Base-by-base conservation (phyloP, 2,888 invertebrate genomes). In the Agriopis marginaria region DNA sequence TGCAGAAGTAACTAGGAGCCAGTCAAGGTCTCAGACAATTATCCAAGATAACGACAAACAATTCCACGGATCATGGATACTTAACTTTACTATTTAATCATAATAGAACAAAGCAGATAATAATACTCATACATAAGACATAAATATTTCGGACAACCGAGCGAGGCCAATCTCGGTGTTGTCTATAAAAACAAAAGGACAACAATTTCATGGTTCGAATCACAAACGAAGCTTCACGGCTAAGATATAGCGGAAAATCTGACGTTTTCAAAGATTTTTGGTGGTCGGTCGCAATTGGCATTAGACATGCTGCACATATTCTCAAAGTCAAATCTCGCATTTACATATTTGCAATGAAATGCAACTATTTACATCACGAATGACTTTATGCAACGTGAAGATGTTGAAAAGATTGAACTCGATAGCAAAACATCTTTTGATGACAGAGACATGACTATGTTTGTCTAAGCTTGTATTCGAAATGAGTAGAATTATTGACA, bases 61-160 rank as follows among this genome's bases (percentile, higher is more conserved):
- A 89, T 91, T 87, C 86, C 88, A 92, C 85, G 87, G 90, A 86
- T 87, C 86, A 87, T 83, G 86, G 84, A 81, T 87, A 82, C 42
- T 62, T 39, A 47, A 61, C 42, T 88, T 89, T 86, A 84, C 80
- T 86, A 82, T 89, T 89, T 86, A 83, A 78, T 75, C 78, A 89
- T 84, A 88, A 88, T 84, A 74, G 77, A 70, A 66, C 68, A 71
- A 78, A 78, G 79, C 74, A 75, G 79, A 23, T 23, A 23, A 17
- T 76, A 47, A 51, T 51, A 61, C 32, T 39, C 12, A 80, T 82
- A 79, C 77, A 80, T 82, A 61, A 86, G 83, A 23, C 45, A 54
- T 55, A 61, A 64, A 61, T 82, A 83, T 86, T 86, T 85, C 76
- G 80, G 83, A 81, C 81, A 78, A 78, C 81, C 7, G 78, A 77